Evolutionary conservation across 1,140 invertebrate species (phyloP).

Genomic region (Drosophila varians): DNA sequence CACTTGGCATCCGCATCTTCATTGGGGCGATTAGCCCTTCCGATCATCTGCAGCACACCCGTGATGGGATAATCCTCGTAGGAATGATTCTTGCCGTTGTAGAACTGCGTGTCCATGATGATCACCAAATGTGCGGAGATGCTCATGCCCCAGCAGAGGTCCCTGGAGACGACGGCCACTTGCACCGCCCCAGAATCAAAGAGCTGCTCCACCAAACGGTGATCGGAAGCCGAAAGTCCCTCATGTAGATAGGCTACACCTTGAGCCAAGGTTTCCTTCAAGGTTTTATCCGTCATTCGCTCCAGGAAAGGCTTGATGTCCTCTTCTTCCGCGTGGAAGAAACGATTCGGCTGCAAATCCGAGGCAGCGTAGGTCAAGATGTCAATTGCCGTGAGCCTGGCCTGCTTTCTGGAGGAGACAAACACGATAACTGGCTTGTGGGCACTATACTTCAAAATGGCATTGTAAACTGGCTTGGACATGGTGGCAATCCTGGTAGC

Average conservation of each 20-base stretch:
- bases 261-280: constrained; percentile 93
- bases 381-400: constrained; percentile 97
- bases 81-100: constrained; percentile 96
- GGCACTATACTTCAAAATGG: constrained; percentile 94
- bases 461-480: constrained; percentile 98
- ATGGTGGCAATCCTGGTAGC: constrained; percentile 97
- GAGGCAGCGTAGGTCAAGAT: constrained; percentile 96
- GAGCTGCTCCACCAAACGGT: constrained; percentile 95
- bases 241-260: constrained; percentile 99
- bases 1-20: constrained; percentile 98
- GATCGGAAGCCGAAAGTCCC: constrained; percentile 93
- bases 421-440: constrained; percentile 97
- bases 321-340: constrained; percentile 94
- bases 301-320: constrained; percentile 95
- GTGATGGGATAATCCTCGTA: constrained; percentile 99
- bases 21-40: constrained; percentile 94
- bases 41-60: constrained; percentile 99
- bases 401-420: constrained; percentile 97
- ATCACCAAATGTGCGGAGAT: constrained; percentile 96
- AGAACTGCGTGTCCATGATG: constrained; percentile 98
- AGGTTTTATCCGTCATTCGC: constrained; percentile 93
- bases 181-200: constrained; percentile 97
- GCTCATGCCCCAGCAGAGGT: constrained; percentile 96
- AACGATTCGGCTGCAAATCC: constrained; percentile 92
- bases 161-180: constrained; percentile 94